Conservation (phyloP, 2,888 invertebrate species). For the Drosophila nr. medialis region DNA sequence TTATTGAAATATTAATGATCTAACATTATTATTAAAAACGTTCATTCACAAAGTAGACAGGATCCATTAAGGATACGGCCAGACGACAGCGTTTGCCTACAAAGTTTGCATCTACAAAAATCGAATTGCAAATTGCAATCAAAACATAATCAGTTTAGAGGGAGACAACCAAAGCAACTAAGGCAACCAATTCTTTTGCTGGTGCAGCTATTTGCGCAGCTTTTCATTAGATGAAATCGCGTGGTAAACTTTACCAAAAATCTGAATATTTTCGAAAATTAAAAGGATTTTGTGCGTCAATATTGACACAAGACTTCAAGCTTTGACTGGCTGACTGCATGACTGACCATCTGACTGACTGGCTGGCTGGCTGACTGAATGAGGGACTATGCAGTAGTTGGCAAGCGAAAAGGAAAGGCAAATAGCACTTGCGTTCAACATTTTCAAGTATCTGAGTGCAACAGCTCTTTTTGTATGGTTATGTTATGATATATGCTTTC, state of each 20-base stretch:
- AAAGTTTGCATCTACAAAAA: conserved; percentile 62
- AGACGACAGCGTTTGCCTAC: conserved; percentile 26
- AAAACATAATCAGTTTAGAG: conserved; percentile 78
- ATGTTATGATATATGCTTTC: conserved; percentile 34
- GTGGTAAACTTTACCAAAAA: conserved; percentile 44
- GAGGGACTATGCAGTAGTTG: conserved; percentile 22
- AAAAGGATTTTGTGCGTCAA: conserved; percentile 76
- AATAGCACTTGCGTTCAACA: conserved; percentile 38
- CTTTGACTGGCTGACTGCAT: conserved; percentile 12
- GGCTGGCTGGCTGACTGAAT: conserved; percentile 9
- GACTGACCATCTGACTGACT: background rate
- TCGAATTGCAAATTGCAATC: conserved; percentile 78
- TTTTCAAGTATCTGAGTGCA: conserved; percentile 50
- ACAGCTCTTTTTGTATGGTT: conserved; percentile 22
- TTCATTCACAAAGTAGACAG: conserved; percentile 12
- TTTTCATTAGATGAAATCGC: conserved; percentile 71
- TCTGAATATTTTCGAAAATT: conserved; percentile 73
- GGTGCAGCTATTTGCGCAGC: conserved; percentile 56
- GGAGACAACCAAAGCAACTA: conserved; percentile 34
- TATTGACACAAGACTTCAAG: conserved; percentile 73
- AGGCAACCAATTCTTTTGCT: conserved; percentile 5
- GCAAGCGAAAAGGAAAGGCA: conserved; percentile 37
- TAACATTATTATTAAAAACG: conserved; percentile 65
- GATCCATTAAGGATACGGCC: conserved; percentile 4
- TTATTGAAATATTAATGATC: conserved; percentile 77